phyloP scores from a whole-genome alignment of 2,113 vertebrate species.

The Salvelinus fontinalis region DNA sequence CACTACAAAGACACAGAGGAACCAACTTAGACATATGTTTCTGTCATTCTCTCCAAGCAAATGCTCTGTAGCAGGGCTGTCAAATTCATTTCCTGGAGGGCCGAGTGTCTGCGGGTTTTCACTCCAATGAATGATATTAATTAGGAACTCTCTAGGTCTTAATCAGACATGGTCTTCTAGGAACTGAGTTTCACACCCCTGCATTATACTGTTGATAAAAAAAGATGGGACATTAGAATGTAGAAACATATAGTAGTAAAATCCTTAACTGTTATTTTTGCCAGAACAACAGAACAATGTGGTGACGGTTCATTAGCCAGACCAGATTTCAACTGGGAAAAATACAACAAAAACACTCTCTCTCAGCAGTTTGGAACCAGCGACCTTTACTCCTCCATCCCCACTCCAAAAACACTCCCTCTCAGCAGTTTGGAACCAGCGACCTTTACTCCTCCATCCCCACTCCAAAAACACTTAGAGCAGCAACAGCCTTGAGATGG shows the following conservation, averaged over 20 bases:
- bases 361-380: neutral
- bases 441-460: neutral
- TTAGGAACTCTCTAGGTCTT: too few species aligned
- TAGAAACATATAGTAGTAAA: too few species aligned
- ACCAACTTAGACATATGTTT: neutral
- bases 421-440: neutral
- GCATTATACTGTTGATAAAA: too few species aligned
- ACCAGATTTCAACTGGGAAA: neutral
- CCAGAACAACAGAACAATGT: too few species aligned
- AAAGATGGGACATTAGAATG: too few species aligned
- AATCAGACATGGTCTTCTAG: too few species aligned
- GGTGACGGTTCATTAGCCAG: neutral
- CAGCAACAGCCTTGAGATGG: constrained; percentile 11
- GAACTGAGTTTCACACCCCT: too few species aligned
- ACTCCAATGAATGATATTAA: too few species aligned
- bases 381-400: neutral
- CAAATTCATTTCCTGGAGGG: too few species aligned
- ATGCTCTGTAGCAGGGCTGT: too few species aligned
- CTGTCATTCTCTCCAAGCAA: neutral
- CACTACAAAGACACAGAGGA: constrained; percentile 14
- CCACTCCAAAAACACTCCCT: neutral
- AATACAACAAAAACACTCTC: neutral
- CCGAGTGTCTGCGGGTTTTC: too few species aligned
- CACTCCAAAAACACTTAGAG: neutral
- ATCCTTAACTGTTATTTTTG: too few species aligned